Evolutionary conservation across 2,113 vertebrate species (phyloP).

Genomic region (Actenoides lindsayi): DNA sequence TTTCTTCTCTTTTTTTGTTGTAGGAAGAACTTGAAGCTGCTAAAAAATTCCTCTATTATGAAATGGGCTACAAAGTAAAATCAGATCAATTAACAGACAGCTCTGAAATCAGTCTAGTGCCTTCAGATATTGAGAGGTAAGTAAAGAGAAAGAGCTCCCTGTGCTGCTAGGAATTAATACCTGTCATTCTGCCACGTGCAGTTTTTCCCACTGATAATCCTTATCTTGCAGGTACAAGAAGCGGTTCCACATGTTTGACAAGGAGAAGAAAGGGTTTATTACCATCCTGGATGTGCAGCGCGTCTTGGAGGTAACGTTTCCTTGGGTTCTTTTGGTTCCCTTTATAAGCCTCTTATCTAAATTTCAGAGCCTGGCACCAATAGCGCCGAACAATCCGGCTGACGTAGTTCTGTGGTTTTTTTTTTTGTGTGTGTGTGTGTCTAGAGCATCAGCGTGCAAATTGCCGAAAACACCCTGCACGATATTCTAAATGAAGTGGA

Average conservation of each 20-base stretch:
- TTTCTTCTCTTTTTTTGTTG: background rate
- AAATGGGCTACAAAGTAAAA: slow-evolving; percentile 98
- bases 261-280: slow-evolving; percentile 95
- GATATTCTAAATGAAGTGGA: slow-evolving; percentile 97
- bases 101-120: slow-evolving; percentile 86
- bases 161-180: background rate
- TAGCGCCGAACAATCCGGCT: background rate
- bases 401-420: background rate
- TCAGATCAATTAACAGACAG: slow-evolving; percentile 90
- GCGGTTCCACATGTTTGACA: slow-evolving; percentile 95
- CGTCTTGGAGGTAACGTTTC: slow-evolving; percentile 84
- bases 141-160: background rate
- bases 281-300: slow-evolving; percentile 93
- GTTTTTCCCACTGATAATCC: background rate
- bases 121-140: slow-evolving; percentile 89
- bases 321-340: background rate
- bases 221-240: slow-evolving; percentile 88
- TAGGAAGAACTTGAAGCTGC: slow-evolving; percentile 90
- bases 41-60: slow-evolving; percentile 88
- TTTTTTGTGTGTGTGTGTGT: background rate
- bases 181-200: background rate
- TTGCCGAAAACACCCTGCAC: slow-evolving; percentile 90
- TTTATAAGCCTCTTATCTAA: background rate
- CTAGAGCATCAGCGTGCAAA: slow-evolving; percentile 90
- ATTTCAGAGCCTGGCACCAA: background rate